Percentiles rank a stretch among this genome's conserved stretches.
Evolutionary conservation across 2,797 vertebrate species (phyloP).

Genomic region (Delichon dasypus): DNA sequence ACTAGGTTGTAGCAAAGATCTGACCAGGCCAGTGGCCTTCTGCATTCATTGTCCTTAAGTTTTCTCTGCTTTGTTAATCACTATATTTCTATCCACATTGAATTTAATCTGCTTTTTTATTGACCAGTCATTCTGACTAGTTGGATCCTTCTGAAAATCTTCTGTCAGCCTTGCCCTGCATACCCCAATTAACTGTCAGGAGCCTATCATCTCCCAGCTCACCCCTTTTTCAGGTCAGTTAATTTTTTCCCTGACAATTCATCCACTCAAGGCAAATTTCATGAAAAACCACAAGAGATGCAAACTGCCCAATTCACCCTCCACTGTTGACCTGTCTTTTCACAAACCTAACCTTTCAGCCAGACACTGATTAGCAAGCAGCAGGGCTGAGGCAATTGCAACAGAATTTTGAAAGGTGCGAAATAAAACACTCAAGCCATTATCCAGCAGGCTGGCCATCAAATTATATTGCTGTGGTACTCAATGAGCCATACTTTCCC

Average conservation of each 20-base stretch:
- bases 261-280: not conserved
- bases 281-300: not conserved
- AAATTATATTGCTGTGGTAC: not conserved
- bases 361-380: not conserved
- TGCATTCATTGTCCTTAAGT: not conserved
- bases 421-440: not conserved
- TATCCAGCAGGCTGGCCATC: not conserved
- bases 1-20: not conserved
- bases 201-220: not conserved
- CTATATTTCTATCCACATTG: not conserved
- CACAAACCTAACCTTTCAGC: not conserved
- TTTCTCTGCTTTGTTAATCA: not conserved
- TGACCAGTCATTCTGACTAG: not conserved
- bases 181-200: not conserved
- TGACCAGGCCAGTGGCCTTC: not conserved
- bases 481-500: not conserved
- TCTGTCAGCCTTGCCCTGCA: not conserved
- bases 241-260: not conserved
- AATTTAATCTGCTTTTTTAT: not conserved
- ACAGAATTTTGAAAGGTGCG: not conserved
- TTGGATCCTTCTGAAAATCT: not conserved
- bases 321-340: not conserved
- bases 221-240: not conserved
- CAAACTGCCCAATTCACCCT: not conserved
- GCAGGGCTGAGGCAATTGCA: not conserved